A percentile compares a stretch with the other conserved stretches of the same genome.
phyloP scores from a whole-genome alignment of 1,140 invertebrate genomes.

The Halictus rubicundus region DNA sequence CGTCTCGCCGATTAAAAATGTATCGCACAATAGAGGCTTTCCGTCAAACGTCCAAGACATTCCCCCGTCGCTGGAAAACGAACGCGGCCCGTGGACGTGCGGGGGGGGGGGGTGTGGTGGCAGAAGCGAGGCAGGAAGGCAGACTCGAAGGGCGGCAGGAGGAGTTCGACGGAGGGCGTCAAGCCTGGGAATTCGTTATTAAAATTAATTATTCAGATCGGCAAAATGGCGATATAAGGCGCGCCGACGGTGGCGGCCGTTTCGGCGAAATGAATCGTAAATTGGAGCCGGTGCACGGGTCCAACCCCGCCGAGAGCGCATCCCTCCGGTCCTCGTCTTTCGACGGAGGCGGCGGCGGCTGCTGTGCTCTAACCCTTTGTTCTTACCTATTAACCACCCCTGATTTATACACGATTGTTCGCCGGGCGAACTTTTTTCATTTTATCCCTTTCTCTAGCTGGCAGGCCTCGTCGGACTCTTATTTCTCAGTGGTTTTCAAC shows the following conservation, averaged over 20 bases:
- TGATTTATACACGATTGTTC: slow-evolving; percentile 76
- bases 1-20: slow-evolving; percentile 64
- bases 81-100: slow-evolving; percentile 35
- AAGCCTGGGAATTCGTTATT: slow-evolving; percentile 76
- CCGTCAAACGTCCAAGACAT: slow-evolving; percentile 69
- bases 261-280: slow-evolving; percentile 79
- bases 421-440: slow-evolving; percentile 75
- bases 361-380: slow-evolving; percentile 72
- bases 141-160: background rate
- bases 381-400: slow-evolving; percentile 74
- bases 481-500: slow-evolving; percentile 66
- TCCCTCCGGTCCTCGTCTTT: slow-evolving; percentile 54
- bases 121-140: no score
- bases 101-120: slow-evolving; percentile 34
- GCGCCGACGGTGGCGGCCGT: slow-evolving; percentile 72
- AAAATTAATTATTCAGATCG: slow-evolving; percentile 80
- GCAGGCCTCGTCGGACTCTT: slow-evolving; percentile 41
- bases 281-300: slow-evolving; percentile 74
- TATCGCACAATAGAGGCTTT: slow-evolving; percentile 69
- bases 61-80: slow-evolving; percentile 19
- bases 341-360: slow-evolving; percentile 22
- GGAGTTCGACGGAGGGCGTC: slow-evolving; percentile 52
- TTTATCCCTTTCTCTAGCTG: slow-evolving; percentile 63
- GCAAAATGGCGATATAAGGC: slow-evolving; percentile 77
- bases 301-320: slow-evolving; percentile 67